Evolutionary conservation across 2,113 vertebrate genomes (phyloP), one percentile per base, ranked within the genome.

Genomic region (Poicephalus gulielmi): DNA sequence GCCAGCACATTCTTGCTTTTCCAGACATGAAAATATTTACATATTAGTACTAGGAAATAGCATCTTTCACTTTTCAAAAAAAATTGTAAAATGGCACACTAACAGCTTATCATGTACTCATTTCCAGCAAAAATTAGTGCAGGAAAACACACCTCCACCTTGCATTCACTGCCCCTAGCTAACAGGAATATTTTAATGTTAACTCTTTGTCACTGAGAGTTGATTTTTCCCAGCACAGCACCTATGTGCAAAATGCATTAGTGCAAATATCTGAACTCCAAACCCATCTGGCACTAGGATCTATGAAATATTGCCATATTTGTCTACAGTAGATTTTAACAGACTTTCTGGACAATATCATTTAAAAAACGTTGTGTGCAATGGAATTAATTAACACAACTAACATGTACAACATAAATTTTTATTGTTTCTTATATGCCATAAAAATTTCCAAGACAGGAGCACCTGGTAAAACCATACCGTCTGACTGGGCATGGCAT

Each of bases 381-480:
- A 85, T 97, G 95, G 92, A 96, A 97, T 98, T 97, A 96, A 97
- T 95, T 96, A 97, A 94, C 68, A 83, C 39, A 90, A 94, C 96
- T 90, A 97, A 95, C 86, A 91, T 71, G 78, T 90, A 95, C 78
- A 93, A 95, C 92, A 86, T 87, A 95, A 52, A 78, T 93, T 97
- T 97, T 97, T 97, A 96, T 94, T 96, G 94, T 94, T 96, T 95
- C 94, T 93, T 94, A 69, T 86, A 90, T 76, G 89, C 82, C 75
- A 86, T 97, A 96, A 96, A 97, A 97, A 97, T 97, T 97, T 97
- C 93, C 95, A 97, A 97, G 97, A 94, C 94, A 95, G 91, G 95
- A 97, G 91, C 96, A 97, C 93, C 97, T 96, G 95, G 96, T 93
- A 98, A 97, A 97, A 73, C 86, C 78, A 89, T 92, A 60, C n/a